Percentiles rank a stretch among this genome's conserved stretches.
These are phyloP conservation scores for Synergus umbraculus DNA, from an alignment of 2,888 invertebrate genomes.

Conservation along the genomic window DNA sequence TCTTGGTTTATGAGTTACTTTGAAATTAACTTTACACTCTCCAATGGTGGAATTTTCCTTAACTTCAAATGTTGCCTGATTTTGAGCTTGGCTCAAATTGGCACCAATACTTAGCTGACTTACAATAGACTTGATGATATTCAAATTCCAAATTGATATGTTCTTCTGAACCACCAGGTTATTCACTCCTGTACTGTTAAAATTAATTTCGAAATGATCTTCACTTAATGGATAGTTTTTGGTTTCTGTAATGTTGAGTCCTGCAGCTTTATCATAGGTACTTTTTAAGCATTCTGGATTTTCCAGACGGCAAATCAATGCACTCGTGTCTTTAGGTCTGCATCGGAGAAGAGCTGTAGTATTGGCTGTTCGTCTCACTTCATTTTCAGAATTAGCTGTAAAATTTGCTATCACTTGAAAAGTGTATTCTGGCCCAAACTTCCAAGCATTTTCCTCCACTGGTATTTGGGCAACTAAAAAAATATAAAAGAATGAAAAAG, in stretches of 20 bases:
- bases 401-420: slow-evolving; percentile 62
- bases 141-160: slow-evolving; percentile 46
- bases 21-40: slow-evolving; percentile 50
- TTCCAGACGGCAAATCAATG: slow-evolving; percentile 50
- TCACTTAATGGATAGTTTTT: slow-evolving; percentile 1
- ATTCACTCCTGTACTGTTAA: slow-evolving; percentile 53
- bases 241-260: background rate
- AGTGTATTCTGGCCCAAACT: slow-evolving; percentile 62
- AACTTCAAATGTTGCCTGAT: slow-evolving; percentile 47
- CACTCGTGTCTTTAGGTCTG: slow-evolving; percentile 47
- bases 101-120: slow-evolving; percentile 52
- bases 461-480: slow-evolving; percentile 51
- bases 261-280: slow-evolving; percentile 4
- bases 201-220: slow-evolving; percentile 53
- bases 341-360: slow-evolving; percentile 55
- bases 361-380: slow-evolving; percentile 8
- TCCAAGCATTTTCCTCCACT: slow-evolving; percentile 60
- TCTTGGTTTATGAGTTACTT: slow-evolving; percentile 44
- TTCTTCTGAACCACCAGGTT: slow-evolving; percentile 42
- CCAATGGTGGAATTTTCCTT: slow-evolving; percentile 54
- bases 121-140: slow-evolving; percentile 39
- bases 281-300: slow-evolving; percentile 50
- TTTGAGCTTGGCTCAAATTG: slow-evolving; percentile 48
- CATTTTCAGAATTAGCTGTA: slow-evolving; percentile 61
- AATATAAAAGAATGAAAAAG: background rate